Percentiles rank a stretch among this genome's conserved stretches.
Conservation (phyloP, 2,888 invertebrate species). For the Fragum fragum region DNA sequence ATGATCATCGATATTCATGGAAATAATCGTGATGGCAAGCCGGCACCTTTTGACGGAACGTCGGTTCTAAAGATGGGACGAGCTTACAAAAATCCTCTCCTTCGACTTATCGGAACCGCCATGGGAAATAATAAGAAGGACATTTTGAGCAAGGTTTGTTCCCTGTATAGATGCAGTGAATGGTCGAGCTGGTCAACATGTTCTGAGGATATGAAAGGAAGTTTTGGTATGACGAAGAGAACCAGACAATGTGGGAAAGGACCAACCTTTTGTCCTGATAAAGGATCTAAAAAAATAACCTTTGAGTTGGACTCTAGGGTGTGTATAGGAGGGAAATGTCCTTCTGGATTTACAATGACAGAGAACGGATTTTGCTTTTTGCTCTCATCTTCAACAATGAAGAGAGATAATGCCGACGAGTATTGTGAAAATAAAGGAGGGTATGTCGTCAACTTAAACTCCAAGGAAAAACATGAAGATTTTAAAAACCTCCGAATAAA, state of each 20-base stretch:
- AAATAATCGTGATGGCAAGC: background rate
- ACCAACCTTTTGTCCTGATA: background rate
- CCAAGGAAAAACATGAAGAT: background rate
- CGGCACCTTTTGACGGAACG: background rate
- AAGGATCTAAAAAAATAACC: background rate
- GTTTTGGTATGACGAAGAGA: slow-evolving; percentile 24
- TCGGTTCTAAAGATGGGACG: background rate
- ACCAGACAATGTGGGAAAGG: slow-evolving; percentile 22
- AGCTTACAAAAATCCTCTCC: background rate
- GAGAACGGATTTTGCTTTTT: slow-evolving; percentile 10
- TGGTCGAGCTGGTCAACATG: slow-evolving; percentile 21
- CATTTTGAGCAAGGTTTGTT: slow-evolving; percentile 1
- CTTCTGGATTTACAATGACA: background rate
- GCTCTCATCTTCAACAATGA: background rate
- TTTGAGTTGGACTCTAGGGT: background rate
- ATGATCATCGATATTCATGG: no score
- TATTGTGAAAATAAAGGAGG: background rate
- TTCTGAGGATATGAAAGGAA: background rate
- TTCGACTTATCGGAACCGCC: slow-evolving; percentile 2
- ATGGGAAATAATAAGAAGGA: background rate
- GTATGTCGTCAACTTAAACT: background rate
- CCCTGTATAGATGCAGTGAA: background rate
- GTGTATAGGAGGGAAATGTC: slow-evolving; percentile 4
- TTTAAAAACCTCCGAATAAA: background rate
- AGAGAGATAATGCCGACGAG: background rate